Conservation (phyloP, 2,113 vertebrate species). For the Paralichthys olivaceus region DNA sequence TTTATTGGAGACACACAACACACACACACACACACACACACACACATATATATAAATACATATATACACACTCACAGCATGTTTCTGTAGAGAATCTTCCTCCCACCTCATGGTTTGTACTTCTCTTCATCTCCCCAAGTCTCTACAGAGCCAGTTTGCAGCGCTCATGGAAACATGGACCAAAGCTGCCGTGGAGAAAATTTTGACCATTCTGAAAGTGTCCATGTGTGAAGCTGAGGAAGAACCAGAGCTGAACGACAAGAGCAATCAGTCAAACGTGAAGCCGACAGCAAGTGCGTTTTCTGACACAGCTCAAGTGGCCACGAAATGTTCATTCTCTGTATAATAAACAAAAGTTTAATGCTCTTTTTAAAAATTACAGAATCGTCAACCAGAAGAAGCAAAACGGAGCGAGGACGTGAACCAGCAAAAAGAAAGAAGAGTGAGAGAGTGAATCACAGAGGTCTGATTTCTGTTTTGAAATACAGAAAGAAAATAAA, state of each 20-base stretch:
- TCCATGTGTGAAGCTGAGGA: constrained; percentile 23
- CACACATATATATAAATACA: no score
- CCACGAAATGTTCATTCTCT: no score
- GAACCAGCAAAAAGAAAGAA: not conserved
- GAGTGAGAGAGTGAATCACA: not conserved
- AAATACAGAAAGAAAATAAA: no score
- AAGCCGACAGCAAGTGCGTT: not conserved
- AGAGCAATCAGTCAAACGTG: not conserved
- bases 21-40: not conserved
- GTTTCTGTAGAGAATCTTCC: no score
- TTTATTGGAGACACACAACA: constrained; percentile 3
- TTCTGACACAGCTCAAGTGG: no score
- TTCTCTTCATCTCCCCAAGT: not conserved
- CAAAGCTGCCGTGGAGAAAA: constrained; percentile 52
- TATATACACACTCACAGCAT: no score
- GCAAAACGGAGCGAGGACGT: not conserved
- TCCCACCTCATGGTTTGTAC: no score
- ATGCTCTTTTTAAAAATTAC: not conserved
- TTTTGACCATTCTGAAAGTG: constrained; percentile 40
- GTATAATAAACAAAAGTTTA: not conserved
- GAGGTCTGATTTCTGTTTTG: not conserved
- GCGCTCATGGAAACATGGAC: constrained; percentile 56
- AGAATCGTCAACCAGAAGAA: constrained; percentile 2
- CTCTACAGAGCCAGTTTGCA: constrained; percentile 54
- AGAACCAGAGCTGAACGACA: not conserved